phyloP scores from a whole-genome alignment of 2,113 vertebrate genomes.

The Xiphias gladius region DNA sequence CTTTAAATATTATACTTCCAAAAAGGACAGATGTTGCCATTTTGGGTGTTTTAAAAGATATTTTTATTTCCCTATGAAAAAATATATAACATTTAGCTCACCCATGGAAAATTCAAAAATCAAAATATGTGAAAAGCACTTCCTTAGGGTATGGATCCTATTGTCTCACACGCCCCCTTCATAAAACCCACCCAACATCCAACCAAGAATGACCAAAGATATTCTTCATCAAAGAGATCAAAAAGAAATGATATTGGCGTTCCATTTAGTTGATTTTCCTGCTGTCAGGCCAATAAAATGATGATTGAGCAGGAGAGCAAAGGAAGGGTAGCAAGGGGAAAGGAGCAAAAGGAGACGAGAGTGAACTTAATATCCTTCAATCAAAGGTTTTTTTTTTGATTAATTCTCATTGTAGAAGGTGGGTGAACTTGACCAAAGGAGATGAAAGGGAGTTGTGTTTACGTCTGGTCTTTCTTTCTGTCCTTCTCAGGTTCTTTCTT shows the following conservation, averaged over 20 bases:
- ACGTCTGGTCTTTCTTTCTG: not conserved
- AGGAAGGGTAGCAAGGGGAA: not conserved
- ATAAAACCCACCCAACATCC: conserved; percentile 30
- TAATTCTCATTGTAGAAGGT: conserved; percentile 24
- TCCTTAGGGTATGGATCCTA: too few species aligned
- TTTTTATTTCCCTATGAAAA: conserved; percentile 15
- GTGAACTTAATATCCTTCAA: conserved; percentile 23
- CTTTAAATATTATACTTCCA: too few species aligned
- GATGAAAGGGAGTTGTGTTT: conserved; percentile 37
- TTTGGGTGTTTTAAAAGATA: too few species aligned
- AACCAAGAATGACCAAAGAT: conserved; percentile 45
- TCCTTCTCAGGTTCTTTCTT: not conserved
- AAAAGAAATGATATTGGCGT: conserved; percentile 35
- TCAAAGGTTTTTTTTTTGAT: conserved; percentile 21
- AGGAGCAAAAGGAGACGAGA: not conserved
- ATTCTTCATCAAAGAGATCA: conserved; percentile 39
- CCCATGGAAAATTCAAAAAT: conserved; percentile 4
- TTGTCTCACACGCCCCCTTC: too few species aligned
- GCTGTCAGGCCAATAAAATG: conserved; percentile 28
- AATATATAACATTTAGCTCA: conserved; percentile 13
- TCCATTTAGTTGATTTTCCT: conserved; percentile 31
- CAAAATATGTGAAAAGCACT: not conserved
- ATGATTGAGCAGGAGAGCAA: conserved; percentile 42
- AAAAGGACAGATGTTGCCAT: too few species aligned
- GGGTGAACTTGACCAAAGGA: not conserved